Conservation (phyloP, 1,140 invertebrate genomes). For the Caenorhabditis tropicalis region DNA sequence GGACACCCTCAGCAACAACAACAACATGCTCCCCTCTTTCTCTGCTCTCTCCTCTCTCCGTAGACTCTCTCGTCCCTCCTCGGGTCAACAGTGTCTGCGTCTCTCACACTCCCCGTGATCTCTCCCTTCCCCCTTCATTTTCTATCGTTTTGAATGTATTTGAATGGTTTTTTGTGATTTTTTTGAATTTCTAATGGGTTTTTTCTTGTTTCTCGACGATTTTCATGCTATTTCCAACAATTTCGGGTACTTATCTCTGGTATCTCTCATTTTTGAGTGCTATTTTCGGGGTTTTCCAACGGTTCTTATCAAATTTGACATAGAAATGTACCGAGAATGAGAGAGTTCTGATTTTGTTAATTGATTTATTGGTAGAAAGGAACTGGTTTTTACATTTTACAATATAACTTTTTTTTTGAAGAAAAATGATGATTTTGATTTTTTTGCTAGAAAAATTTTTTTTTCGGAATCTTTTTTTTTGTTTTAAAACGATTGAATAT, state of each 20-base stretch:
- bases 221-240: not conserved
- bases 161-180: not conserved
- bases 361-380: not conserved
- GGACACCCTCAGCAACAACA: not conserved
- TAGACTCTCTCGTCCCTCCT: not conserved
- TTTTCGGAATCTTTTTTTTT: not conserved
- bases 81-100: too few relatives aligned
- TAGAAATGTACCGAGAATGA: too few relatives aligned
- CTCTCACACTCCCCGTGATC: not conserved
- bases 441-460: not conserved
- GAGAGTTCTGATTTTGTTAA: too few relatives aligned
- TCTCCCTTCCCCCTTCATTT: not conserved
- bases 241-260: not conserved
- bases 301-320: too few relatives aligned
- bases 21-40: not conserved
- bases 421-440: not conserved
- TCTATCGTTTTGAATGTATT: not conserved
- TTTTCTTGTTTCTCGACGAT: too few relatives aligned
- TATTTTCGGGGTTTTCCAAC: too few relatives aligned
- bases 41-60: not conserved
- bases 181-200: too few relatives aligned
- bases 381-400: not conserved
- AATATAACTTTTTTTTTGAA: not conserved
- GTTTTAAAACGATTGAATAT: too few relatives aligned
- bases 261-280: not conserved